These are phyloP conservation scores for Ypsolopha scabrella DNA, from an alignment of 2,888 invertebrate genomes.

Conservation along the genomic window DNA sequence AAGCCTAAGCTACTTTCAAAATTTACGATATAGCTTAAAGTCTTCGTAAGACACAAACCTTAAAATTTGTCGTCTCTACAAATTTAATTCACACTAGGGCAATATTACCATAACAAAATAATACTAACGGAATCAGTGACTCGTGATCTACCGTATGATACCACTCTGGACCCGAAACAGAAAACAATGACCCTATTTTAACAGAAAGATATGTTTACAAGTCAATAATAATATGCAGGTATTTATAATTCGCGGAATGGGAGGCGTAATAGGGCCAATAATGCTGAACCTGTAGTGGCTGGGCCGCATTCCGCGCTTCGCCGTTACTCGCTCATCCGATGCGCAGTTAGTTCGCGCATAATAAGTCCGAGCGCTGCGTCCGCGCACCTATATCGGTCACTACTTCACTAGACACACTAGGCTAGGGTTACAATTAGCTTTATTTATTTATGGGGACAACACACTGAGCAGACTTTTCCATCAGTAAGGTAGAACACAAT, in stretches of 20 bases:
- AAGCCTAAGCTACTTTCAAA: too few species aligned
- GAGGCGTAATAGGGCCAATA: background rate
- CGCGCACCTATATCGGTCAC: slow-evolving; percentile 23
- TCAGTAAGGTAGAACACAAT: too few species aligned
- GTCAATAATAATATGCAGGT: background rate
- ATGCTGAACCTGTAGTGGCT: slow-evolving; percentile 5
- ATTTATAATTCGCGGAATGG: background rate
- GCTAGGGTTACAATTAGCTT: too few species aligned
- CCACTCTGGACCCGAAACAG: background rate
- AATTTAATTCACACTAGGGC: too few species aligned
- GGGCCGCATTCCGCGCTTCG: slow-evolving; percentile 30
- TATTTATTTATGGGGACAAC: too few species aligned
- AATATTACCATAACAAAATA: too few species aligned
- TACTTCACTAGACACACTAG: background rate
- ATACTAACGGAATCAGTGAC: too few species aligned
- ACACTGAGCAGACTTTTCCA: too few species aligned
- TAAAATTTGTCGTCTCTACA: too few species aligned
- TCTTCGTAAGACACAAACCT: too few species aligned
- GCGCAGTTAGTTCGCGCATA: slow-evolving; percentile 40
- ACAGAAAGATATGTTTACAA: background rate
- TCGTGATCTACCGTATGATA: background rate
- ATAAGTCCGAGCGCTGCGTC: slow-evolving; percentile 28
- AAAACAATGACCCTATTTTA: background rate
- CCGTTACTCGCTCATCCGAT: slow-evolving; percentile 44
- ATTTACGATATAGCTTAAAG: too few species aligned